phyloP scores from a whole-genome alignment of 2,797 vertebrate genomes.

The Nannoperca obscura region DNA sequence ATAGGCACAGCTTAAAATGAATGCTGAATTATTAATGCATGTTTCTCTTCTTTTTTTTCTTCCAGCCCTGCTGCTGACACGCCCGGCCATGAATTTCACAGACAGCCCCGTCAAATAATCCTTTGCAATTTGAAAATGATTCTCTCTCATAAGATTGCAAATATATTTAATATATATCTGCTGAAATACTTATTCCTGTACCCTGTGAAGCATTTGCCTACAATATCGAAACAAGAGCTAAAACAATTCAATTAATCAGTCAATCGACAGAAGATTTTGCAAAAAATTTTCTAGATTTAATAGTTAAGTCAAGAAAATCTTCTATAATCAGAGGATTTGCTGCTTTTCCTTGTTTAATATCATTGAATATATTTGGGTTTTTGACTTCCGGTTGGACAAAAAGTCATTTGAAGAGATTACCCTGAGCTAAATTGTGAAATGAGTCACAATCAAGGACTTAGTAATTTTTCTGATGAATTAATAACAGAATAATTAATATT shows the following conservation, averaged over 20 bases:
- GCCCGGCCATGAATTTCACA: slow-evolving; percentile 30
- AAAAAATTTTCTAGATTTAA: neutral
- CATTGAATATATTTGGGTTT: neutral
- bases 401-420: neutral
- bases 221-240: slow-evolving; percentile 1
- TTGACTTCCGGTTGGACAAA: neutral
- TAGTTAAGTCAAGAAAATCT: neutral
- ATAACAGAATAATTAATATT: neutral
- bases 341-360: slow-evolving; percentile 6
- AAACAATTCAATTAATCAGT: neutral
- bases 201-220: neutral
- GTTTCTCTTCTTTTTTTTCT: slow-evolving; percentile 40
- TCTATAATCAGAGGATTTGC: neutral
- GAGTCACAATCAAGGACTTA: no score
- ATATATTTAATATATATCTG: slow-evolving; percentile 22
- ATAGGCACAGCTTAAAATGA: slow-evolving; percentile 67
- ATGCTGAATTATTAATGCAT: slow-evolving; percentile 77
- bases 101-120: slow-evolving; percentile 33
- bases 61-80: slow-evolving; percentile 47
- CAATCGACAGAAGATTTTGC: neutral
- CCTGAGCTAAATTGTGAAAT: neutral
- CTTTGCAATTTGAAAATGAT: slow-evolving; percentile 34
- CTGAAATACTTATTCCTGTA: slow-evolving; percentile 5
- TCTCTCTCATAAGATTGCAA: slow-evolving; percentile 7
- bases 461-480: no score